Evolutionary conservation across 2,797 vertebrate species (phyloP).

Genomic region (Enteromius argenteus): DNA sequence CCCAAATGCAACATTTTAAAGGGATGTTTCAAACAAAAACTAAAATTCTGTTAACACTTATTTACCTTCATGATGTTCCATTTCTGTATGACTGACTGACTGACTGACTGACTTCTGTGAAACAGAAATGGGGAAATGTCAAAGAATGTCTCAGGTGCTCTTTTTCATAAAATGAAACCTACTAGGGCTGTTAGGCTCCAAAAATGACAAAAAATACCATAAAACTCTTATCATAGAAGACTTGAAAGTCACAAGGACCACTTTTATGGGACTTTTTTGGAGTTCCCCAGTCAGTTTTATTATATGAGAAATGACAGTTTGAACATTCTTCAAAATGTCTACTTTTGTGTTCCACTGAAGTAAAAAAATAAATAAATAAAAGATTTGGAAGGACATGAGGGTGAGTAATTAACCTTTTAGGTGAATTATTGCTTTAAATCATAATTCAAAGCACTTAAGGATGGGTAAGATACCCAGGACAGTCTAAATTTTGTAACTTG

Average conservation of each 20-base stretch:
- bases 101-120: neutral
- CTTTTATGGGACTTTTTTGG: neutral
- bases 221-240: neutral
- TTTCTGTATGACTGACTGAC: too few species aligned
- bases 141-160: neutral
- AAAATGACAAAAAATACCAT: neutral
- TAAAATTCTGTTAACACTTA: neutral
- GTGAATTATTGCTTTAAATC: conserved; percentile 13
- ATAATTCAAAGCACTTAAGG: neutral
- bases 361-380: neutral
- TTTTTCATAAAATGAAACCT: neutral
- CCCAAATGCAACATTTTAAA: conserved; percentile 59
- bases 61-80: neutral
- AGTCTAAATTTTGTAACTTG: neutral
- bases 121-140: neutral
- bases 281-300: neutral
- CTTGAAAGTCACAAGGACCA: neutral
- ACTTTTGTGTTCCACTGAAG: neutral
- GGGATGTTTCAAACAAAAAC: conserved; percentile 38
- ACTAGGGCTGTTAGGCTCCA: neutral
- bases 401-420: neutral
- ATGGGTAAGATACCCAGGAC: conserved; percentile 2
- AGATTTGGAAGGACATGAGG: neutral
- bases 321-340: neutral
- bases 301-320: neutral